phyloP scores from a whole-genome alignment of 1,140 invertebrate genomes.

The Laodelphax striatellus region DNA sequence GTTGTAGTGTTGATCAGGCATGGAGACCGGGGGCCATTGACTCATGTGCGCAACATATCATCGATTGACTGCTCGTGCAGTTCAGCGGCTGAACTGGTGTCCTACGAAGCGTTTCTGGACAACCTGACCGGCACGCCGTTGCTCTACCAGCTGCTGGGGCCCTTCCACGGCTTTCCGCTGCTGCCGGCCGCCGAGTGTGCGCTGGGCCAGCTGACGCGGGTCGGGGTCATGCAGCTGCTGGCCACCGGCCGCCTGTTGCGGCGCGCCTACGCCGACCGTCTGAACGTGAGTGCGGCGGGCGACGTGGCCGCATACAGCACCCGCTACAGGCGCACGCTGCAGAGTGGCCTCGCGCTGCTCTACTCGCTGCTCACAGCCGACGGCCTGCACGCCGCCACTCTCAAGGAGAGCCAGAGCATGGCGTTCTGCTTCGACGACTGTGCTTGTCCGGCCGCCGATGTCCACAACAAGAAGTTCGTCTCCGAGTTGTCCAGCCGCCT shows the following conservation, averaged over 20 bases:
- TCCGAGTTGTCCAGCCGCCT: constrained; percentile 39
- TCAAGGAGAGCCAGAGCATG: constrained; percentile 64
- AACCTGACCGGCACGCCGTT: constrained; percentile 48
- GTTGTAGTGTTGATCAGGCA: constrained; percentile 71
- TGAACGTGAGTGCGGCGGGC: constrained; percentile 41
- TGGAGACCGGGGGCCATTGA: constrained; percentile 75
- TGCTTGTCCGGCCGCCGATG: constrained; percentile 61
- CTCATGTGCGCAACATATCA: constrained; percentile 61
- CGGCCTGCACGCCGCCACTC: constrained; percentile 33
- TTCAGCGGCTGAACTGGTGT: constrained; percentile 9
- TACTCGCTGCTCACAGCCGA: constrained; percentile 59
- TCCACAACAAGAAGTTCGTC: constrained; percentile 40
- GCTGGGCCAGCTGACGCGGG: constrained; percentile 57
- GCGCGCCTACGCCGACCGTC: constrained; percentile 50
- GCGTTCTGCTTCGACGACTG: constrained; percentile 77
- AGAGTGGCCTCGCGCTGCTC: constrained; percentile 71
- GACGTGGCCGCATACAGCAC: constrained; percentile 69
- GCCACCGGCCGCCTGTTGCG: constrained; percentile 59
- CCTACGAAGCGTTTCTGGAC: constrained; percentile 38
- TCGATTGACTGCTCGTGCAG: constrained; percentile 58
- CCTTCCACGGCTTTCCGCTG: constrained; percentile 67
- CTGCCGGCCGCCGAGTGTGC: constrained; percentile 33
- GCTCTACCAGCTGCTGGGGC: constrained; percentile 56
- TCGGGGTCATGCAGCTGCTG: constrained; percentile 58
- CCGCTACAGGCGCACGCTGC: constrained; percentile 74